A percentile compares a stretch with the other conserved stretches of the same genome.
Conservation (phyloP, 2,113 vertebrate genomes). For the Amazona guildingii region DNA sequence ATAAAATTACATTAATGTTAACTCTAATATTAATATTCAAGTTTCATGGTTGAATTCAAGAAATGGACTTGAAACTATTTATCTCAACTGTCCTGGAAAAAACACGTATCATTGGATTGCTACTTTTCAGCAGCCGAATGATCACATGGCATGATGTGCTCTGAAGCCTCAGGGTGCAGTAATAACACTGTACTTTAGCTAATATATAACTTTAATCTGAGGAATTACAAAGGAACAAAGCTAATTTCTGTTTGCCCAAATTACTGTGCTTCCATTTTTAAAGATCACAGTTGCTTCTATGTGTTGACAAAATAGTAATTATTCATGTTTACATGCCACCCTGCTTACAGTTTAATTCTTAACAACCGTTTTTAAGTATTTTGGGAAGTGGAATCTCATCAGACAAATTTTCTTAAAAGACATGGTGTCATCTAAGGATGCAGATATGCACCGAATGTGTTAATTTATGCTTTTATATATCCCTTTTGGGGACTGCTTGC, state of each 20-base stretch:
- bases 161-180: conserved; percentile 35
- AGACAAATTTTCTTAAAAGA: background rate
- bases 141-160: background rate
- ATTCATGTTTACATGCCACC: background rate
- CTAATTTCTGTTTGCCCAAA: conserved; percentile 48
- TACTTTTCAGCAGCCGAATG: conserved; percentile 54
- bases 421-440: background rate
- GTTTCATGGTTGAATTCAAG: conserved; percentile 38
- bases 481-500: background rate
- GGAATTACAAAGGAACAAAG: conserved; percentile 46
- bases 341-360: background rate
- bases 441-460: background rate
- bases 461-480: background rate
- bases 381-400: background rate
- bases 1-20: conserved; percentile 3
- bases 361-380: background rate
- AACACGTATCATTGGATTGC: conserved; percentile 32
- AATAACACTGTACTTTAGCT: conserved; percentile 52
- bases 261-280: conserved; percentile 38
- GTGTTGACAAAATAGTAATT: background rate
- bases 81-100: conserved; percentile 57
- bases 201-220: conserved; percentile 59
- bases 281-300: background rate
- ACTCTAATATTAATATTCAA: conserved; percentile 8
- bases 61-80: conserved; percentile 53